Evolutionary conservation across 1,140 invertebrate genomes (phyloP).

Genomic region (Macrocentrus cingulum): DNA sequence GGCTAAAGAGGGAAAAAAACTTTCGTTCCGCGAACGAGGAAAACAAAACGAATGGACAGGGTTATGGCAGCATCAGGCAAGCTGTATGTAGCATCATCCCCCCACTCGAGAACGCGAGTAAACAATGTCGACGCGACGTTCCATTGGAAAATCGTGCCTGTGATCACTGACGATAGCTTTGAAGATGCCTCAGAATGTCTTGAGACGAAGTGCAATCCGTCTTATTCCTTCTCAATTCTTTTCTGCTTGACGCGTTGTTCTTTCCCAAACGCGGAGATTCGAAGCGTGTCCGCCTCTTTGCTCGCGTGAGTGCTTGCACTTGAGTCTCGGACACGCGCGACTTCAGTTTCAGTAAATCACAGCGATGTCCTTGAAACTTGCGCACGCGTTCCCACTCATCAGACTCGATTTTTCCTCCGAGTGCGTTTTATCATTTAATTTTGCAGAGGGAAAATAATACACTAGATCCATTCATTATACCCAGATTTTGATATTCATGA

Average conservation of each 20-base stretch:
- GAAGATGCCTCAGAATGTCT: slow-evolving; percentile 5
- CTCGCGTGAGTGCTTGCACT: slow-evolving; percentile 1
- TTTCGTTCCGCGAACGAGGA: not conserved
- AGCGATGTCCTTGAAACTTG: too few relatives aligned
- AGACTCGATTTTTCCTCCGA: too few relatives aligned
- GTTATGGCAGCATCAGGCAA: not conserved
- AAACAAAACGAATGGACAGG: slow-evolving; percentile 1
- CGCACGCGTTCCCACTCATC: too few relatives aligned
- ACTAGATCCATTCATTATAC: too few relatives aligned
- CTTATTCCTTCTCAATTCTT: not conserved
- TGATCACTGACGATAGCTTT: slow-evolving; percentile 15
- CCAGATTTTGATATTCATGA: too few relatives aligned
- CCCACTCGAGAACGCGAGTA: slow-evolving; percentile 18
- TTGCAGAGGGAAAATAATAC: too few relatives aligned
- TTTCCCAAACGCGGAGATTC: too few relatives aligned
- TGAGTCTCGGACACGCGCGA: not conserved
- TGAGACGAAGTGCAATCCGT: slow-evolving; percentile 5
- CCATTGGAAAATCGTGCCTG: slow-evolving; percentile 24
- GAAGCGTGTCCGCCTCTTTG: not conserved
- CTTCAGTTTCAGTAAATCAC: not conserved
- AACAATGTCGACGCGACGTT: slow-evolving; percentile 16
- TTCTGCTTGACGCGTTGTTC: too few relatives aligned
- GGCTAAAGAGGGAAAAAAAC: not conserved
- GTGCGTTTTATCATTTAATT: too few relatives aligned
- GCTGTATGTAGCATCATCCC: not conserved